These are phyloP conservation scores for Clostera curtula DNA, from an alignment of 2,888 invertebrate species.

Conservation along the genomic window DNA sequence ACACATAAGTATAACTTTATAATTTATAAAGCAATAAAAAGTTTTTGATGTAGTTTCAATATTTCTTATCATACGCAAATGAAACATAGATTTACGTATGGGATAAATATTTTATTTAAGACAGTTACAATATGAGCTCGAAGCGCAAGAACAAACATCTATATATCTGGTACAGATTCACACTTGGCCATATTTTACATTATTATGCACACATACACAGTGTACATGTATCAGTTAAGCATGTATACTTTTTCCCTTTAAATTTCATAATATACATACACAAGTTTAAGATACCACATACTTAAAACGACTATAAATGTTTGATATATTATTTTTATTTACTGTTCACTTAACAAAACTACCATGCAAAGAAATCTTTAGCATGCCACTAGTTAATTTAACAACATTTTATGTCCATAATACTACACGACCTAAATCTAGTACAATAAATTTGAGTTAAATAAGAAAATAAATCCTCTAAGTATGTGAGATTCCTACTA, in stretches of 20 bases:
- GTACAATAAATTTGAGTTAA: slow-evolving; percentile 29
- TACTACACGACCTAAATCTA: slow-evolving; percentile 46
- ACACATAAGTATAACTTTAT: slow-evolving; percentile 11
- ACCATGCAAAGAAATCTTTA: slow-evolving; percentile 62
- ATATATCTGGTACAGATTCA: slow-evolving; percentile 50
- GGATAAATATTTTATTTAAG: slow-evolving; percentile 71
- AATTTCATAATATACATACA: slow-evolving; percentile 63
- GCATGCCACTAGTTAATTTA: slow-evolving; percentile 55
- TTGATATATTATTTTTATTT: slow-evolving; percentile 51
- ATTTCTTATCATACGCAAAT: background rate
- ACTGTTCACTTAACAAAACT: slow-evolving; percentile 46
- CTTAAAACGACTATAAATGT: slow-evolving; percentile 48
- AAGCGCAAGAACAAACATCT: slow-evolving; percentile 62
- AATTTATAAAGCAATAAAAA: slow-evolving; percentile 10
- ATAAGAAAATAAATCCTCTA: slow-evolving; percentile 40
- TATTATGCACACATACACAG: slow-evolving; percentile 43
- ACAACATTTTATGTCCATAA: slow-evolving; percentile 62
- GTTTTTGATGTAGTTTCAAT: background rate
- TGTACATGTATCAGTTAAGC: slow-evolving; percentile 44
- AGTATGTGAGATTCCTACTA: slow-evolving; percentile 38
- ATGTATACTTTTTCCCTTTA: slow-evolving; percentile 35
- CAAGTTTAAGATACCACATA: slow-evolving; percentile 43
- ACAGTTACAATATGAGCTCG: slow-evolving; percentile 63
- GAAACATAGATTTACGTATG: slow-evolving; percentile 44
- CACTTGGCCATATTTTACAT: slow-evolving; percentile 52